Base-by-base conservation (phyloP, 2,797 vertebrate species). In the Moxostoma hubbsi region DNA sequence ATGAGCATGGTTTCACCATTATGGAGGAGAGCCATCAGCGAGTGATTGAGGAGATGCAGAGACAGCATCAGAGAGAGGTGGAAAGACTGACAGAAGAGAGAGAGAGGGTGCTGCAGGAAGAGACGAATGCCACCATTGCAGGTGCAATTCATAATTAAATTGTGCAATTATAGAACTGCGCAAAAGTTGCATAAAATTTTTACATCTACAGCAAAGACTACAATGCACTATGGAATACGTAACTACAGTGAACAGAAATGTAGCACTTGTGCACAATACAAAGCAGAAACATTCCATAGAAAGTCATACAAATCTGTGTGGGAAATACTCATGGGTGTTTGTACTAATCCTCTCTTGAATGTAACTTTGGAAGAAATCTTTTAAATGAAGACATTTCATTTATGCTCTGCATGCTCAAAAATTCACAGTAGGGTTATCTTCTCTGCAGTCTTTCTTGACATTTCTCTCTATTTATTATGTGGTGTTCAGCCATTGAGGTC, bases 21-120 rank as follows among this genome's bases (percentile, higher is more conserved):
- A 95, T 97, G 95, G 95, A 98, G 84, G 95, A 96, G 75, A 95
- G 93, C 1, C 96, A 98, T 84, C 94, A 94, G 89, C 94, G 96
- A 86, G 94, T 96, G 86, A 94, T 98, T 0, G 91, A 92, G 72
- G 96, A 98, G 72, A 88, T 99, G n/a, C 95, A 96, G 90, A 91
- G 95, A 86, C 95, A 97, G 87, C 96, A 98, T 87, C 95, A 96
- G 83, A 92, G 93, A 75, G 95, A 98, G 88, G 90, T 98, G 82
- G 94, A 96, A 79, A 94, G 95, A 62, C 93, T 98, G 50, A 88
- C 93, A n/a, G 94, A 95, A 61, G 96, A 98, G 89, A 97, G 96
- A 59, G 96, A 99, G 55, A 92, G 95, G 71, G 92, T 96, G 80
- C 91, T 98, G 83, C 95, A 94, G 2, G 96, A 98, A 57, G 97